Conservation (phyloP, 1,140 invertebrate genomes). For the Pteromalus puparum region DNA sequence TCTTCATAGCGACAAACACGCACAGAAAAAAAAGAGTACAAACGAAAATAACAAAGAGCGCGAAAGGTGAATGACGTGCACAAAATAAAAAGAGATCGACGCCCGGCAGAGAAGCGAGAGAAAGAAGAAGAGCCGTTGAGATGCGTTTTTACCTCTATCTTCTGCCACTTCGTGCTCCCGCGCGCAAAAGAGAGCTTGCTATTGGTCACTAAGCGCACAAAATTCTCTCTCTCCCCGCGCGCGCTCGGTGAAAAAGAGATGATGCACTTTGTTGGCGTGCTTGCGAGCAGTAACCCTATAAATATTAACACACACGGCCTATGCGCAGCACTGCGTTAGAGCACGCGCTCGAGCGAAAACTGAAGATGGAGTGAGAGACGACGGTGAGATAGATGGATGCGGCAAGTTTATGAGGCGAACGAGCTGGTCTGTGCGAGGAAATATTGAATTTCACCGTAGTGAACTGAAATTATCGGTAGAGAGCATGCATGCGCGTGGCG, state of each 20-base stretch:
- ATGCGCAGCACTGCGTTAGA: constrained; percentile 63
- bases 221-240: not conserved
- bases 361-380: not conserved
- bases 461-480: constrained; percentile 60
- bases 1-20: not conserved
- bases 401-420: constrained; percentile 40
- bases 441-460: constrained; percentile 70
- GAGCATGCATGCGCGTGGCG: not conserved
- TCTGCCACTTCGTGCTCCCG: not conserved
- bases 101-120: not conserved
- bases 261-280: constrained; percentile 66
- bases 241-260: constrained; percentile 44
- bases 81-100: not conserved
- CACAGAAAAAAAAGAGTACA: not conserved
- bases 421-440: constrained; percentile 62
- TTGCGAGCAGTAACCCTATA: constrained; percentile 66
- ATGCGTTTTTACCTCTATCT: not conserved
- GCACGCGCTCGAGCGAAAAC: constrained; percentile 32
- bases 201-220: constrained; percentile 19
- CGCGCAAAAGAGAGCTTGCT: constrained; percentile 20
- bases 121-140: not conserved
- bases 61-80: not conserved
- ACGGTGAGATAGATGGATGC: too few species aligned
- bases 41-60: not conserved
- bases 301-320: constrained; percentile 68